Conservation (phyloP, 2,797 vertebrate genomes). For the Lepilemur ruficaudatus region DNA sequence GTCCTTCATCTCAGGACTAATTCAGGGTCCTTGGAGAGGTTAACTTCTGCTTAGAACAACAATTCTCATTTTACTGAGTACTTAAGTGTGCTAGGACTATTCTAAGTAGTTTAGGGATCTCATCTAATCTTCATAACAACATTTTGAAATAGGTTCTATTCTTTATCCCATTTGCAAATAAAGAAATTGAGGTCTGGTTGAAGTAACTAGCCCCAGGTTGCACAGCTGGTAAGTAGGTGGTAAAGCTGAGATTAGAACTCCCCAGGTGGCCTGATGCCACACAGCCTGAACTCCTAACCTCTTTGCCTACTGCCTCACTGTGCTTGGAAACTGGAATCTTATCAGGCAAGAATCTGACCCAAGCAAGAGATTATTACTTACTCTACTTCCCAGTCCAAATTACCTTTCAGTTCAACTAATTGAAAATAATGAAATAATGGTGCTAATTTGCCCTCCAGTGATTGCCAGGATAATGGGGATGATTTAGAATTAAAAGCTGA, state of each 20-base stretch:
- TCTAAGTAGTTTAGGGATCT: neutral
- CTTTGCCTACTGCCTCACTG: neutral
- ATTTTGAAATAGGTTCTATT: neutral
- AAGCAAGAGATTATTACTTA: neutral
- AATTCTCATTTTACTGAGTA: neutral
- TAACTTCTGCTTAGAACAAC: neutral
- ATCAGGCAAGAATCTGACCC: neutral
- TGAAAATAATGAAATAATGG: constrained; percentile 42
- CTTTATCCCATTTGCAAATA: neutral
- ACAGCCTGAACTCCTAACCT: neutral
- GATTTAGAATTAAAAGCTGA: constrained; percentile 36
- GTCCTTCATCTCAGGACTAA: neutral
- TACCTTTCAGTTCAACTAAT: neutral
- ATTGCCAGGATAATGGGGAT: neutral
- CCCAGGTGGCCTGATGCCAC: neutral
- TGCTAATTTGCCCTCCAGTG: constrained; percentile 3
- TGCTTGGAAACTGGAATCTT: neutral
- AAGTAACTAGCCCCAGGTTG: neutral
- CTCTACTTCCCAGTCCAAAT: neutral
- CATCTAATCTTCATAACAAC: neutral
- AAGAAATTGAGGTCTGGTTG: neutral
- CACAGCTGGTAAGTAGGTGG: neutral
- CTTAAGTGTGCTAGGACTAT: neutral
- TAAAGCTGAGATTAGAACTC: neutral
- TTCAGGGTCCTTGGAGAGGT: neutral